phyloP scores from a whole-genome alignment of 2,113 vertebrate species.

The Rhinoptilus africanus region DNA sequence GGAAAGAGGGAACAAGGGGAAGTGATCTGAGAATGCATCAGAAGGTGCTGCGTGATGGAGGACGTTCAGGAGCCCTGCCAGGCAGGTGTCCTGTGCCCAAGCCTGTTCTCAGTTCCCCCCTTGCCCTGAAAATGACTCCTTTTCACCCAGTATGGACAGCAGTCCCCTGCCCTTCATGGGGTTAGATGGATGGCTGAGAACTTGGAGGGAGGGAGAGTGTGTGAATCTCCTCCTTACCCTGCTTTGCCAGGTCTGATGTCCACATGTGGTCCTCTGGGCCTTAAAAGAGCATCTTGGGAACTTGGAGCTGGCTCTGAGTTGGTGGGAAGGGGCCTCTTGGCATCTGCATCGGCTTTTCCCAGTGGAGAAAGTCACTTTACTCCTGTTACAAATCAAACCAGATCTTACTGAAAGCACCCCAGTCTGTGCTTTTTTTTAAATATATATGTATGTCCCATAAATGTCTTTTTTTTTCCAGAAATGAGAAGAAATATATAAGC shows the following conservation, averaged over 20 bases:
- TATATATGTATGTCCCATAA: background rate
- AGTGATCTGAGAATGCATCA: background rate
- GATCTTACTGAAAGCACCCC: background rate
- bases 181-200: background rate
- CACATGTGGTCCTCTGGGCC: background rate
- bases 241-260: background rate
- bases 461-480: conserved; percentile 63
- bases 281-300: background rate
- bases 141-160: background rate
- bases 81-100: background rate
- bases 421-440: background rate
- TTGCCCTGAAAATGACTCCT: background rate
- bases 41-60: background rate
- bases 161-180: background rate
- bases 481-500: conserved; percentile 83
- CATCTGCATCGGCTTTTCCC: background rate
- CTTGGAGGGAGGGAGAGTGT: background rate
- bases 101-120: background rate
- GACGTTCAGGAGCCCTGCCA: background rate
- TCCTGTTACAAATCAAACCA: background rate
- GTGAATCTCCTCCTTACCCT: background rate
- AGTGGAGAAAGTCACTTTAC: background rate
- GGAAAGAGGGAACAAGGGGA: background rate
- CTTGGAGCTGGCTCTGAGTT: background rate
- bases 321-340: background rate